Evolutionary conservation across 1,140 invertebrate species (phyloP).

Genomic region (Holcopasites calliopsidis): DNA sequence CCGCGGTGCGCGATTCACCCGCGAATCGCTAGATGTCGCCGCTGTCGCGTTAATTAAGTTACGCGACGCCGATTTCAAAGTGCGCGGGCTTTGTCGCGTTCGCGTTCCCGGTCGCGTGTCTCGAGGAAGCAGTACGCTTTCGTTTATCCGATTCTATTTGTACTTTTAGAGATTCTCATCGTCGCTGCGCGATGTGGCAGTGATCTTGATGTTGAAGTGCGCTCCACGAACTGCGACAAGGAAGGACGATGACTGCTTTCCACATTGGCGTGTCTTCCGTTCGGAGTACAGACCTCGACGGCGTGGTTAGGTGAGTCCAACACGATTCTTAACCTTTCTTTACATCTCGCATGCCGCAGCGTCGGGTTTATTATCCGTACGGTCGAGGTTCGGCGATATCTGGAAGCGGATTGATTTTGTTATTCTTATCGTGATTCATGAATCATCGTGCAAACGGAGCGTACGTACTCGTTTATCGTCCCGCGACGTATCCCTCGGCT

Average conservation of each 20-base stretch:
- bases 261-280: too few relatives aligned
- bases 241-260: not conserved
- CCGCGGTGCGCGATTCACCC: conserved; percentile 2
- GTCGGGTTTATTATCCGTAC: too few relatives aligned
- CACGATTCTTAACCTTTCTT: too few relatives aligned
- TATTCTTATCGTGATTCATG: conserved; percentile 26
- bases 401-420: not conserved
- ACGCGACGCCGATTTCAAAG: conserved; percentile 9
- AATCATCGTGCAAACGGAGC: conserved; percentile 16
- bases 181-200: not conserved
- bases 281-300: too few relatives aligned
- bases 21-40: conserved; percentile 48
- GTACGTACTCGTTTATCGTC: not conserved
- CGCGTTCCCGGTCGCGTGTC: not conserved
- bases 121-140: not conserved
- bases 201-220: not conserved
- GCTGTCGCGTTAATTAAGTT: not conserved
- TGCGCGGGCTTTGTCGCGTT: conserved; percentile 10
- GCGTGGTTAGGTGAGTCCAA: too few relatives aligned
- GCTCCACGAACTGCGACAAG: too few relatives aligned
- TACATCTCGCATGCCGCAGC: too few relatives aligned
- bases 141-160: not conserved
- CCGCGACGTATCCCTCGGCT: conserved; percentile 27
- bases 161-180: not conserved
- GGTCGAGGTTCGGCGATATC: too few relatives aligned